Percentiles rank a stretch among this genome's conserved stretches.
Evolutionary conservation across 2,888 invertebrate genomes (phyloP).

Genomic region (Lysandra bellargus): DNA sequence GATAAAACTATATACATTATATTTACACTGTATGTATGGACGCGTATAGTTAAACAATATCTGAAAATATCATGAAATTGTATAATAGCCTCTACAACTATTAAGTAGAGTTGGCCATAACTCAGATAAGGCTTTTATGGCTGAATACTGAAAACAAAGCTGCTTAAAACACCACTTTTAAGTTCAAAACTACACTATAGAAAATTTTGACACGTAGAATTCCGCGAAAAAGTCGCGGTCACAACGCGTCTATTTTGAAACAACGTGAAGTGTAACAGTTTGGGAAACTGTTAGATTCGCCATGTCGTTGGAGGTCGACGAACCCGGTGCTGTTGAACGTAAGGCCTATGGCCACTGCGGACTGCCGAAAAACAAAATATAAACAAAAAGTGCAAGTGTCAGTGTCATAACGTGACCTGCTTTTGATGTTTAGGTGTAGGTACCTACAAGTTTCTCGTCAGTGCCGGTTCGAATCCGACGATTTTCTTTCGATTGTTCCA

Average conservation of each 20-base stretch:
- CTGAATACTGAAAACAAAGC: too few relatives aligned
- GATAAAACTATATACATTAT: too few relatives aligned
- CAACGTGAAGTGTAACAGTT: constrained; percentile 33
- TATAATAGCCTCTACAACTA: too few relatives aligned
- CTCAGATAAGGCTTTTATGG: too few relatives aligned
- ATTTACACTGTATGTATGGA: too few relatives aligned
- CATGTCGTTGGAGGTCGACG: constrained; percentile 61
- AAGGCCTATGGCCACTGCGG: constrained; percentile 36
- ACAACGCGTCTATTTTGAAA: neutral
- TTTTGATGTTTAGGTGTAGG: neutral
- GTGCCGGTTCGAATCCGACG: neutral
- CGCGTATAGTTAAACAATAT: too few relatives aligned
- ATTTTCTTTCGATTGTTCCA: neutral
- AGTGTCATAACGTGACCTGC: constrained; percentile 12
- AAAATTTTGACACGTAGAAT: neutral
- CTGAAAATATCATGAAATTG: too few relatives aligned
- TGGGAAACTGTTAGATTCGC: constrained; percentile 46
- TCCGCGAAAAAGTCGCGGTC: neutral
- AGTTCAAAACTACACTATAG: neutral
- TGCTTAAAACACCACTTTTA: neutral
- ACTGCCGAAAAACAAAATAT: constrained; percentile 31
- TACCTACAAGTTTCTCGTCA: neutral
- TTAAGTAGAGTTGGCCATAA: too few relatives aligned
- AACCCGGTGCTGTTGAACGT: constrained; percentile 72
- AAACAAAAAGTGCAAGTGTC: constrained; percentile 32